These are phyloP conservation scores for Allolobophora icterica DNA, from an alignment of 2,888 invertebrate species.

Conservation along the genomic window DNA sequence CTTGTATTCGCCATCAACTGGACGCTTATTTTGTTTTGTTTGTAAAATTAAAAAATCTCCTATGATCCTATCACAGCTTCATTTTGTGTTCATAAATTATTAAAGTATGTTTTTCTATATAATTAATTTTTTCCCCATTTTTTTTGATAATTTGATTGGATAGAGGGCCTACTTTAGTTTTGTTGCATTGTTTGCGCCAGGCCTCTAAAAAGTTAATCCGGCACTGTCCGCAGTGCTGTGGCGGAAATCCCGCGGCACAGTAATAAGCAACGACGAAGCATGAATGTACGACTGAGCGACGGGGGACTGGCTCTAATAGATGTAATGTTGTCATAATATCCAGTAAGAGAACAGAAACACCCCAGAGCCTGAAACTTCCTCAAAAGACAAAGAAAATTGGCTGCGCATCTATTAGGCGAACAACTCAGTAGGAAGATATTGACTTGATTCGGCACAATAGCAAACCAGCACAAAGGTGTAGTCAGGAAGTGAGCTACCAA, in stretches of 20 bases:
- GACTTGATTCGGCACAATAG: not conserved
- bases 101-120: no score
- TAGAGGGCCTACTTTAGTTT: no score
- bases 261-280: not conserved
- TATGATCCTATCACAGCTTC: no score
- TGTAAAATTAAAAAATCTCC: no score
- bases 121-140: no score
- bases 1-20: no score
- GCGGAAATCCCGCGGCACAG: not conserved
- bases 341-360: not conserved
- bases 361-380: not conserved
- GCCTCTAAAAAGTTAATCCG: no score
- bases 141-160: no score
- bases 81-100: no score
- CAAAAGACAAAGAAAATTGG: not conserved
- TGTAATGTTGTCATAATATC: not conserved
- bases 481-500: not conserved
- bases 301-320: not conserved
- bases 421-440: not conserved
- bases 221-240: no score
- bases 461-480: not conserved
- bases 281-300: not conserved
- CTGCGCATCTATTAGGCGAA: not conserved
- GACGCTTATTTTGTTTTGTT: no score
- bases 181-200: no score